phyloP scores from a whole-genome alignment of 1,140 invertebrate genomes.

The Drosophila nigromelanica region DNA sequence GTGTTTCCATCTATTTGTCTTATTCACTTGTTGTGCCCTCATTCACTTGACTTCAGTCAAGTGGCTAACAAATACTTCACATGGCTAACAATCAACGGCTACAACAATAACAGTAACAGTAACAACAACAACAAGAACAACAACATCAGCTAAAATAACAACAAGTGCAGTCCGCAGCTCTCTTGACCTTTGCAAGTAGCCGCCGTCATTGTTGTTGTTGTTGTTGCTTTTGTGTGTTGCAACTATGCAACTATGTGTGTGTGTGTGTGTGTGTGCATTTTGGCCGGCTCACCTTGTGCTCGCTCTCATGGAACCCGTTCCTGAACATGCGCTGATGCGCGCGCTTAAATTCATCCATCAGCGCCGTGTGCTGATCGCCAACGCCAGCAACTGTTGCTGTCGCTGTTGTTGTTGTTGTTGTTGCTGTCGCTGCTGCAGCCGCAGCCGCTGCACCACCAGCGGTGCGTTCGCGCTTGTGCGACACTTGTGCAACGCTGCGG shows the following conservation, averaged over 20 bases:
- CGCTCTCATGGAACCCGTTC: conserved; percentile 82
- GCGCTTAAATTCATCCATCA: conserved; percentile 95
- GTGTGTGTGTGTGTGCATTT: conserved; percentile 4
- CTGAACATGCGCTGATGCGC: conserved; percentile 94
- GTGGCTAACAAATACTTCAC: conserved; percentile 46
- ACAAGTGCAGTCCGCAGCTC: conserved; percentile 55
- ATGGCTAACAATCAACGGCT: conserved; percentile 25
- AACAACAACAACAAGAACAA: conserved; percentile 15
- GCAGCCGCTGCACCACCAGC: conserved; percentile 24
- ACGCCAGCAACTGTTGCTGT: neutral
- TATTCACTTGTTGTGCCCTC: conserved; percentile 22
- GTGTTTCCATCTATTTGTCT: no score
- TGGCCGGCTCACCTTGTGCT: conserved; percentile 77
- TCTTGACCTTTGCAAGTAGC: conserved; percentile 70
- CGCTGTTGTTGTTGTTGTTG: conserved; percentile 54
- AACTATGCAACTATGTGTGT: conserved; percentile 17
- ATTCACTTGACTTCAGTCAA: conserved; percentile 27
- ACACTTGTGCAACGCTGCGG: conserved; percentile 51
- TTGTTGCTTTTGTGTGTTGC: conserved; percentile 26
- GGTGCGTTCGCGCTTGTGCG: conserved; percentile 61
- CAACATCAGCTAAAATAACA: conserved; percentile 25
- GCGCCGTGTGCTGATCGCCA: conserved; percentile 88
- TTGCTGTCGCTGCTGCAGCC: conserved; percentile 24
- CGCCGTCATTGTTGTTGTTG: conserved; percentile 7
- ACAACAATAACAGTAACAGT: neutral